Base-by-base conservation (phyloP, 2,888 invertebrate species). In the Phasia obesa region DNA sequence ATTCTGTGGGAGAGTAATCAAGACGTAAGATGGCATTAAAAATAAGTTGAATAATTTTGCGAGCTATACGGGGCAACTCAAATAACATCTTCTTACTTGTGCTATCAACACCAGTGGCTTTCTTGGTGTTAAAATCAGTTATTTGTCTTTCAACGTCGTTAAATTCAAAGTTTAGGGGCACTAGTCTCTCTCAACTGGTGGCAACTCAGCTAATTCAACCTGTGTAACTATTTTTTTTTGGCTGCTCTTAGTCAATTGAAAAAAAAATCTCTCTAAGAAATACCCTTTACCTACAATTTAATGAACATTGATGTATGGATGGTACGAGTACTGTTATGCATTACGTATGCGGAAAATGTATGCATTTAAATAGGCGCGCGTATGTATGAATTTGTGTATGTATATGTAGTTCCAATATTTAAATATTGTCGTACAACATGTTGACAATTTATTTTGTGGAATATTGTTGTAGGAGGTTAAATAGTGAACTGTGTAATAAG, bases 381-480 rank as follows among this genome's bases (percentile, higher is more conserved):
- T 51, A 53, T 84, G 35, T 59, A 69, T 75, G 49, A 35, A 25
- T 67, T 11, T 55, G n/a, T 44, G 55, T 27, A 38, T 73, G 62
- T 69, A 35, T 27, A 15, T 57, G 44, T 65, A 73, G 65, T 74
- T 77, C 60, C 55, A 19, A 77, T 57, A 77, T 77, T 77, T 73
- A 82, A 77, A 77, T 73, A 74, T 69, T 62, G 59, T 73, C 25
- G 44, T 74, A 77, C 77, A 82, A 74, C 62, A 74, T 82, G 82
- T 82, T 64, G 44, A 77, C 77, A 78, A 78, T 70, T 71, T 76
- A 76, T 81, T 76, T 81, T 81, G 59, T 44, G 13, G 27, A 51
- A 59, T 53, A 60, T 60, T 69, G 64, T 60, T n/a, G 60, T 31
- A 76, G 51, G 51, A 44, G 67, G 38, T 44, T 60, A 51, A 53